Evolutionary conservation across 92 coral and sea anemone genomes (phyloP).

Genomic region (Metridium senile): DNA sequence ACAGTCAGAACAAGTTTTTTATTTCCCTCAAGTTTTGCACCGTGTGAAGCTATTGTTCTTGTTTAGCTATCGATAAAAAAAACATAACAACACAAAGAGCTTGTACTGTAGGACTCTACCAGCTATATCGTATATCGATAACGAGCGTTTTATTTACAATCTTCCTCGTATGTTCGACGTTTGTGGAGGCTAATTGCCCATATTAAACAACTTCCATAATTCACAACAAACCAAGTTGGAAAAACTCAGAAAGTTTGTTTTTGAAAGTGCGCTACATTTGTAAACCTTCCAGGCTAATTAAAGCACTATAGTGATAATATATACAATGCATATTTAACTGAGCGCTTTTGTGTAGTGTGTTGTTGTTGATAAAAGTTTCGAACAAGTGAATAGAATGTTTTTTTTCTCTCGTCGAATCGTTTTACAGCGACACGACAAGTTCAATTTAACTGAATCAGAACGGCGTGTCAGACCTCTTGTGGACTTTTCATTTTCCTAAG

Average conservation of each 20-base stretch:
- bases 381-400: too few species aligned
- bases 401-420: not conserved
- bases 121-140: slow-evolving; percentile 33
- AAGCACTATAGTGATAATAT: not conserved
- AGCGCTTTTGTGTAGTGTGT: too few species aligned
- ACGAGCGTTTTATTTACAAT: slow-evolving; percentile 29
- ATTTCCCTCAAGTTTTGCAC: slow-evolving; percentile 11
- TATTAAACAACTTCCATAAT: slow-evolving; percentile 18
- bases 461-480: slow-evolving; percentile 16
- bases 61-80: slow-evolving; percentile 4
- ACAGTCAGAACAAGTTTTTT: slow-evolving; percentile 29
- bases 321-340: not conserved
- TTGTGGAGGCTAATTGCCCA: slow-evolving; percentile 32
- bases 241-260: slow-evolving; percentile 5
- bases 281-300: not conserved
- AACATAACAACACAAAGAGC: not conserved
- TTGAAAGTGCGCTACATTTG: not conserved
- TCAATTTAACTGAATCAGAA: slow-evolving; percentile 14
- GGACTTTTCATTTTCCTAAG: slow-evolving; percentile 25
- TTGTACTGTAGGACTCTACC: not conserved
- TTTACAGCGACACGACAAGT: slow-evolving; percentile 12
- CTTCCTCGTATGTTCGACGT: slow-evolving; percentile 9
- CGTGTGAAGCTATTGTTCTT: not conserved
- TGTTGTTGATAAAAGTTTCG: too few species aligned
- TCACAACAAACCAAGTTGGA: not conserved